Percentiles rank a stretch among this genome's conserved stretches.
Evolutionary conservation across 1,140 invertebrate species (phyloP).

Genomic region (Ericerus pela): DNA sequence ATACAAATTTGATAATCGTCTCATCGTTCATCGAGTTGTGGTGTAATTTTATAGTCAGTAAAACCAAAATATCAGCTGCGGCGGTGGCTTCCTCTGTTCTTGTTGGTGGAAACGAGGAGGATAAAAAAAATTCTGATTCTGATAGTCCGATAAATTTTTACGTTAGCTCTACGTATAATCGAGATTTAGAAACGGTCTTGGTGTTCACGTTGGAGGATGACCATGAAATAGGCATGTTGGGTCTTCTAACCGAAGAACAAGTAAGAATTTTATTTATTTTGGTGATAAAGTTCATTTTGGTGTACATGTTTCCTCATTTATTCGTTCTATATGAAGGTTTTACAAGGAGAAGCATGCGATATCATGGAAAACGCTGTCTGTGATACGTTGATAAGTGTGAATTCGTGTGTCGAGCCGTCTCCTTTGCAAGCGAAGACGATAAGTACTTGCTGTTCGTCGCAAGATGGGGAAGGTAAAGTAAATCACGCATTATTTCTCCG

Average conservation of each 20-base stretch:
- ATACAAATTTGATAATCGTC: no score
- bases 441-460: slow-evolving; percentile 5
- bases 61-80: not conserved
- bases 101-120: not conserved
- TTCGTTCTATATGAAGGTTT: not conserved
- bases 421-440: not conserved
- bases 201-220: not conserved
- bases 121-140: no score
- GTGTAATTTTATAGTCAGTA: not conserved
- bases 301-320: no score
- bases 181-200: slow-evolving; percentile 1
- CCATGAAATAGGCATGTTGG: not conserved
- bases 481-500: not conserved
- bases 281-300: no score
- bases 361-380: not conserved
- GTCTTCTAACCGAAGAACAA: not conserved
- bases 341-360: not conserved
- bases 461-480: not conserved
- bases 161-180: not conserved
- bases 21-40: no score
- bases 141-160: not conserved
- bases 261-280: no score
- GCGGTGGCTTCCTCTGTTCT: not conserved
- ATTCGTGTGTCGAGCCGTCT: not conserved
- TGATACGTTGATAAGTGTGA: not conserved